Evolutionary conservation across 53 echinoderm and acorn worm genomes (phyloP), one percentile per base, ranked within the genome.

Genomic region (Holothuria scabra): DNA sequence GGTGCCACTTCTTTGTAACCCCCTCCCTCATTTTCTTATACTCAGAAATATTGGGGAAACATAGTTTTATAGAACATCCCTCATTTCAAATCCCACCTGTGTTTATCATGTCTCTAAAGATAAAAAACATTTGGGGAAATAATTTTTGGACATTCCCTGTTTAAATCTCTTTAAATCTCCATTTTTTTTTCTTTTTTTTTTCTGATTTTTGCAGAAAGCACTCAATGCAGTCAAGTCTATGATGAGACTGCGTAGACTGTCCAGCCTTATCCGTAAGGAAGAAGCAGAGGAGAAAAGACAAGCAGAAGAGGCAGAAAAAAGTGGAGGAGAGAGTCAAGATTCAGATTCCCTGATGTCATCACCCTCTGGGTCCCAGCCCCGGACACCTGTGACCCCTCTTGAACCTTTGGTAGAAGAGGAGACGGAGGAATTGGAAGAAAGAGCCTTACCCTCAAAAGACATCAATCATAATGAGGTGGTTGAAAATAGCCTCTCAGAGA

Each of bases 201-300:
- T 6, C 41, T 41, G 67, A 60, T 19, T 28, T 14, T 61, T 78
- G 28, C 90, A 99, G 99, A 99, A 95, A 99, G 99, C 99, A 31
- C 66, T 99, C 60, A 99, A 94, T 24, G 94, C 99, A 44, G 99
- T 99, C 23, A 99, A 95, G 29, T 99, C 99, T 26, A 94, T 94
- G 11, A 91, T 99, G 93, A 76, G 99, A 60, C 79, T 99, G 16
- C 87, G 93, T 22, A 89, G 99, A 76, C 85, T 99, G n/a, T 92
- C 94, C 46, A 95, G 91, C 60, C 66, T 94, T 3, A 90, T 83
- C 48, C 79, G 88, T 24, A 87, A 88, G 68, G 82, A 81, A 48
- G 82, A 81, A 49, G 63, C 41, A 2, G 65, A 76, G 62, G 49
- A 76, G 76, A 46, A 83, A 25, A 20, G 32, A 59, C 56, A 79